phyloP scores from a whole-genome alignment of 2,113 vertebrate species.

The Psammodynastes pulverulentus region DNA sequence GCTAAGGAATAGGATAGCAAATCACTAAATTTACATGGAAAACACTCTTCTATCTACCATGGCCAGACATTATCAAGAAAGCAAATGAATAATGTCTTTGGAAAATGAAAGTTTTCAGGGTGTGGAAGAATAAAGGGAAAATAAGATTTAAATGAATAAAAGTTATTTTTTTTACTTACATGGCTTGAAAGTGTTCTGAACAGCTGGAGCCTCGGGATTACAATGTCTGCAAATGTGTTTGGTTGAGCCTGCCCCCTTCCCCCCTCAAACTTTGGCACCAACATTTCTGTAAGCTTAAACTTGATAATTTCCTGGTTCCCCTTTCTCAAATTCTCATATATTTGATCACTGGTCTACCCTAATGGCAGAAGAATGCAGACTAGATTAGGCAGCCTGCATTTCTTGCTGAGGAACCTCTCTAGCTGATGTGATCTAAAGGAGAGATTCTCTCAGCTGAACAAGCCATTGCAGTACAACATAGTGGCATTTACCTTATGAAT shows the following conservation, averaged over 20 bases:
- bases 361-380: constrained; percentile 1
- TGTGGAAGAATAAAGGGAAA: constrained; percentile 34
- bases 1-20: not conserved
- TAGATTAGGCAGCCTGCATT: not conserved
- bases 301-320: constrained; percentile 60
- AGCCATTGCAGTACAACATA: not conserved
- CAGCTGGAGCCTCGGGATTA: constrained; percentile 64
- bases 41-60: constrained; percentile 17
- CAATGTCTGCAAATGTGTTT: constrained; percentile 53
- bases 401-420: not conserved
- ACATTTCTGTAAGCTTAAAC: constrained; percentile 48
- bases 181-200: constrained; percentile 49
- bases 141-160: constrained; percentile 21
- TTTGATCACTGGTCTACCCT: constrained; percentile 25
- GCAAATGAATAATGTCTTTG: constrained; percentile 12
- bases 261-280: constrained; percentile 48
- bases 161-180: constrained; percentile 63
- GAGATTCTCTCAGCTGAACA: constrained; percentile 36
- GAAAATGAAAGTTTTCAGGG: constrained; percentile 33
- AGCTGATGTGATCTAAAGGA: not conserved
- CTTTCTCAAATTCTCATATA: constrained; percentile 45
- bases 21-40: not conserved
- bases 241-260: constrained; percentile 27
- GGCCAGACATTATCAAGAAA: not conserved
- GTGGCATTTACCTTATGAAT: constrained; percentile 39